A percentile compares a stretch with the other conserved stretches of the same genome.
Conservation (phyloP, 2,888 invertebrate genomes). For the Escarpia spicata region DNA sequence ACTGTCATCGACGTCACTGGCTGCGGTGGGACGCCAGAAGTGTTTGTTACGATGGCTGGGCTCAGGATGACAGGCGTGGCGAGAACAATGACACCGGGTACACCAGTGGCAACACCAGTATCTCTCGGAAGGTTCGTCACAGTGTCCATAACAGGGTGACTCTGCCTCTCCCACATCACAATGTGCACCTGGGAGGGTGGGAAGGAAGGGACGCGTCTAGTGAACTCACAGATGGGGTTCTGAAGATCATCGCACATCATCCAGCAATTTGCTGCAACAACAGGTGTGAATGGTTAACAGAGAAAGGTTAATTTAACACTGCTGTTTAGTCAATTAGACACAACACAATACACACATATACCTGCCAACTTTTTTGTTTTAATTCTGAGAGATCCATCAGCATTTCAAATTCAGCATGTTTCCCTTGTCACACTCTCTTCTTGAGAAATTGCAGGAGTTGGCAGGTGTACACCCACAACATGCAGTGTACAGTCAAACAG, state of each 20-base stretch:
- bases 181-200: slow-evolving; percentile 58
- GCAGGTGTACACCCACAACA: too few relatives aligned
- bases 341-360: too few relatives aligned
- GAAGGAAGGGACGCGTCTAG: slow-evolving; percentile 44
- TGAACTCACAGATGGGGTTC: slow-evolving; percentile 49
- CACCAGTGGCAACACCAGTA: not conserved
- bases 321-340: too few relatives aligned
- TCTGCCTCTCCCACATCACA: slow-evolving; percentile 58
- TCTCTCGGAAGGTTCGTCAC: not conserved
- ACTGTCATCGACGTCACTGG: not conserved
- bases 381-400: too few relatives aligned
- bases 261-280: slow-evolving; percentile 53
- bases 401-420: too few relatives aligned
- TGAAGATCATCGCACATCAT: slow-evolving; percentile 60
- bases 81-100: not conserved
- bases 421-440: too few relatives aligned
- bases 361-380: too few relatives aligned
- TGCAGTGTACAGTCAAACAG: too few relatives aligned
- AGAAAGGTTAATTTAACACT: not conserved
- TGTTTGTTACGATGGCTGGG: not conserved
- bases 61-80: not conserved
- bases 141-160: not conserved
- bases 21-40: not conserved
- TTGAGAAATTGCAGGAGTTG: too few relatives aligned
- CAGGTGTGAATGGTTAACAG: not conserved